These are phyloP conservation scores for Linnaemya tessellans DNA, from an alignment of 2,888 invertebrate species.

Conservation along the genomic window DNA sequence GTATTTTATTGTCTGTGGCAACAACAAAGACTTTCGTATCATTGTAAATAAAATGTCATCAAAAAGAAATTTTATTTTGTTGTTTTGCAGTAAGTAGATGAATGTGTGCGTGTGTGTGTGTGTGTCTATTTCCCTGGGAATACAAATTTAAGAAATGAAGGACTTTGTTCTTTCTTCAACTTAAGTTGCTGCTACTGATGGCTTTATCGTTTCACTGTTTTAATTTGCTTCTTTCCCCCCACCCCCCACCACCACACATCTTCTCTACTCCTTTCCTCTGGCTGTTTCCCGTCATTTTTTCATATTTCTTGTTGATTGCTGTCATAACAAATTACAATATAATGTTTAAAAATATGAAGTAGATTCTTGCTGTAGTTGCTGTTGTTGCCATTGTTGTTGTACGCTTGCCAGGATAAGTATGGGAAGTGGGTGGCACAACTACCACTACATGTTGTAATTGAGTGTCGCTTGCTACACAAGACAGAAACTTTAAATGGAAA, in stretches of 20 bases:
- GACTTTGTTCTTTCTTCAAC: conserved; percentile 38
- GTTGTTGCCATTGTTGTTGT: conserved; percentile 35
- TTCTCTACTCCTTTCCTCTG: not conserved
- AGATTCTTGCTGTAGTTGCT: conserved; percentile 29
- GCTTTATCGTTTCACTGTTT: conserved; percentile 57
- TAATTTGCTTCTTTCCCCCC: conserved; percentile 23
- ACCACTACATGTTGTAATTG: conserved; percentile 7
- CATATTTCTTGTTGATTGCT: conserved; percentile 70
- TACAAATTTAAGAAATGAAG: conserved; percentile 39
- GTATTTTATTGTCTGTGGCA: not conserved
- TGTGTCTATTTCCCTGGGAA: conserved; percentile 7
- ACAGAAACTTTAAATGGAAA: not conserved
- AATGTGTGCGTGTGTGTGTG: not conserved
- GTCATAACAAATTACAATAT: conserved; percentile 72
- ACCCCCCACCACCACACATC: too few relatives aligned
- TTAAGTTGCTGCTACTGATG: conserved; percentile 41
- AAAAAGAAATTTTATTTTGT: conserved; percentile 50
- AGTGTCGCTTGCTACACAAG: conserved; percentile 18
- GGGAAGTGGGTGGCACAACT: not conserved
- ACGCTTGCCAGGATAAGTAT: not conserved
- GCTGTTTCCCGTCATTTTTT: conserved; percentile 26
- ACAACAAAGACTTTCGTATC: conserved; percentile 37
- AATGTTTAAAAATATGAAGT: conserved; percentile 68
- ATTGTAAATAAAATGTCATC: conserved; percentile 61
- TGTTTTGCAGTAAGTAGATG: not conserved